Base-by-base conservation (phyloP, 92 coral and sea anemone species). In the Muricea muricata region DNA sequence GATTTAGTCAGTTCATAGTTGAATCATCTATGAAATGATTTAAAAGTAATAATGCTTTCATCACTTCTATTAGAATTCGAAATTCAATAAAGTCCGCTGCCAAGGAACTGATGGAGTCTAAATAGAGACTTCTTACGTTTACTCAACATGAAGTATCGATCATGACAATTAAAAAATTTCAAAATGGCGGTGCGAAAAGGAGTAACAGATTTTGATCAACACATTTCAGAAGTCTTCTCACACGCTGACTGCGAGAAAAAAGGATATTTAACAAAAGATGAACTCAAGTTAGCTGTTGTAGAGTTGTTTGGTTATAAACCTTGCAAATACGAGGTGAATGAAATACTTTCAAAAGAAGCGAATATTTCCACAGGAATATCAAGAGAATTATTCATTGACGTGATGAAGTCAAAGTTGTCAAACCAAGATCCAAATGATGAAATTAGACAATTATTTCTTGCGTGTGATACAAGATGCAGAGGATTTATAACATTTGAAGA, bases 261-360 rank as follows among this genome's bases (percentile, higher is more conserved):
- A 65, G 98, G 99, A 7, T 92, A 83, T 55, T 87, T 96, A 35
- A 82, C 86, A 79, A 88, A 87, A 69, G 93, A 90, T 57, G 99
- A 96, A 81, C 72, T 96, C 11, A 96, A 93, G 88, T 93, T 96
- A 32, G 99, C 99, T 52, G 68, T 93, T 72, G 97, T 93, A 24
- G 90, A 91, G 13, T 76, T 96, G 2, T 96, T 93, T 84, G 99
- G 99, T 25, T 96, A 96, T 88, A 96, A 96, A 86, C 99, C 99
- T 17, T 93, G 97, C 26, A 90, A 88, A 32, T 90, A 69, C 47
- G 99, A 96, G 79, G 92, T 93, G 66, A 87, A 86, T 52, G 93
- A 93, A 55, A 88, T 95, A 6, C 86, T 95, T 87, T 58, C 87
- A 40, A 93, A 87, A 42, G 52, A 70, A 28, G 11, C 42, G 1